Evolutionary conservation across 2,888 invertebrate species (phyloP), one percentile per base, ranked within the genome.

Genomic region (Brenthis ino): DNA sequence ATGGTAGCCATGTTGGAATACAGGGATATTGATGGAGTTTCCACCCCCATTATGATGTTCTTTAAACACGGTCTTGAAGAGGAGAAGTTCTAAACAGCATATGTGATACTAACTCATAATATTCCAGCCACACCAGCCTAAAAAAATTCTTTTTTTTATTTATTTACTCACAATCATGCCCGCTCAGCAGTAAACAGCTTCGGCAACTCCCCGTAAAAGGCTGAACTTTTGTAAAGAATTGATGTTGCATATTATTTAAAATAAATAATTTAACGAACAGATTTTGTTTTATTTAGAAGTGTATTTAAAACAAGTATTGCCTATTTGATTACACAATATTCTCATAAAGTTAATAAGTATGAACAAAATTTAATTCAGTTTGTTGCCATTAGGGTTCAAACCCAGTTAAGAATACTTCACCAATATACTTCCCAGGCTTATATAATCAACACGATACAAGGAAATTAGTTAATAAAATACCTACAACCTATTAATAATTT

Each of bases 61-160:
- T 98, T 98, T 93, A 99, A 98, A 92, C 98, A 99, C 81, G 99
- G 98, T 74, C 95, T 99, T 73, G 95, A 96, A 68, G 98, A 98
- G 88, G 99, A 99, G 93, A 99, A 99, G 93, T 97, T 97, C 93
- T 98, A 97, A 63, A 81, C 79, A 70, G 76, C 78, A 72, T 76
- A 88, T 85, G 85, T 82, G 81, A 83, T 84, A 80, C 84, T 88
- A 84, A 68, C 84, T 85, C 81, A 81, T 85, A 87, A 87, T 87
- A 87, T 69, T 64, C 67, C 85, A 79, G 80, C 82, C 78, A 80
- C 80, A 79, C 80, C 79, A 83, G 86, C 85, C 85, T 87, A 85
- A 84, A 65, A 65, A 80, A 43, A 14, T 66, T 43, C 58, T 79
- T 78, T 87, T 89, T 87, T 87, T 87, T 86, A 90, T 91, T 91